Evolutionary conservation across 2,113 vertebrate species (phyloP).

Genomic region (Ciconia stormi): DNA sequence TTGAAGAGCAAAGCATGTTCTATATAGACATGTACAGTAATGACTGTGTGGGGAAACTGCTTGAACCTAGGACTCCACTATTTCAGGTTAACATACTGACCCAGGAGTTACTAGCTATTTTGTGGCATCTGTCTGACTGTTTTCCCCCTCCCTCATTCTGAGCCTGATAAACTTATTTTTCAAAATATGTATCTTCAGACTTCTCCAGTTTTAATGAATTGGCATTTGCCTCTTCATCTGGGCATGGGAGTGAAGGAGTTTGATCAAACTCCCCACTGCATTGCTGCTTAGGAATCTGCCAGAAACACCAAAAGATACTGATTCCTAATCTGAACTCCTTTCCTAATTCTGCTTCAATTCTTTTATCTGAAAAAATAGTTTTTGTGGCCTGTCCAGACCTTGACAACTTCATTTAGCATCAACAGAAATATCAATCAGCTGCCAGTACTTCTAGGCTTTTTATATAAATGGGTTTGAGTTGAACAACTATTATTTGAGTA

Average conservation of each 20-base stretch:
- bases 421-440: not conserved
- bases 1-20: not conserved
- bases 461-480: not conserved
- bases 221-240: not conserved
- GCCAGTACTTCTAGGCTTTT: not conserved
- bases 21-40: not conserved
- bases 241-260: not conserved
- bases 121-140: not conserved
- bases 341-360: not conserved
- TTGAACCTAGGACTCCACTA: not conserved
- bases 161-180: not conserved
- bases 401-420: not conserved
- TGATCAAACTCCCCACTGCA: not conserved
- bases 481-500: not conserved
- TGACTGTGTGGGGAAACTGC: rapidly evolving
- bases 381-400: not conserved
- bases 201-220: not conserved
- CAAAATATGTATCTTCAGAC: not conserved
- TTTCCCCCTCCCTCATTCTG: not conserved
- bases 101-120: not conserved
- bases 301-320: not conserved
- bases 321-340: not conserved
- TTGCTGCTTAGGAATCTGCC: not conserved
- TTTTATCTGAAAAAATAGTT: not conserved
- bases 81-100: not conserved